Evolutionary conservation across 2,888 invertebrate species (phyloP), one percentile per base, ranked within the genome.

Genomic region (Taphrorychus bicolor): DNA sequence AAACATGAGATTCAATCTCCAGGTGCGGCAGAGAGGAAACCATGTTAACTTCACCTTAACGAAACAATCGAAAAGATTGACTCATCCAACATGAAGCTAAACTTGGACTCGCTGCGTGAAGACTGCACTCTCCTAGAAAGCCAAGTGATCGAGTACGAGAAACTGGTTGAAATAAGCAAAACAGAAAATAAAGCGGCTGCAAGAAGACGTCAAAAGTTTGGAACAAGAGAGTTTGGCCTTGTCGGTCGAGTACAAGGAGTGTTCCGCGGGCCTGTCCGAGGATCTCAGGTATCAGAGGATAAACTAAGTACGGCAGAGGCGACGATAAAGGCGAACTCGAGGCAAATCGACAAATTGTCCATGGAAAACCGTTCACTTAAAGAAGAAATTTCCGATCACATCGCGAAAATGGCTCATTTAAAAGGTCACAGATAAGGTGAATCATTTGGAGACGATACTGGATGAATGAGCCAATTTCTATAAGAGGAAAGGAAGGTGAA

Each of bases 401-500:
- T 89, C 23, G 89, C 88, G 0, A 84, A 85, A 69, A 80, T 87
- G 54, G 84, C 85, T 65, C 84, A 84, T 56, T 71, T 87, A 42
- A 87, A 87, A 71, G 86, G 86, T 45, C 82, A 83, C 86, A 40
- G 85, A 86, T 58, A 87, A 90, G 73, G 86, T 91, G 11, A 87
- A 88, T 48, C 91, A 93, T 72, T 83, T 94, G 24, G 88, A 92
- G 74, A 87, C 87, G 69, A 87, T 88, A 75, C 77, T 90, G 9
- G 85, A 86, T 54, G 89, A 90, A 72, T 85, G 89, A 76, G 83
- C 87, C 73, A 87, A 86, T 64, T 88, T 86, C 73, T 90, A 91
- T 83, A 88, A 91, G n/a, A n/a, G 74, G 91, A 95, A 74, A 87
- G 93, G 45, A 94, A 94, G 79, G 87, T 93, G 69, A 94, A 94